Evolutionary conservation across 2,888 invertebrate genomes (phyloP).

Genomic region (Seira musarum): DNA sequence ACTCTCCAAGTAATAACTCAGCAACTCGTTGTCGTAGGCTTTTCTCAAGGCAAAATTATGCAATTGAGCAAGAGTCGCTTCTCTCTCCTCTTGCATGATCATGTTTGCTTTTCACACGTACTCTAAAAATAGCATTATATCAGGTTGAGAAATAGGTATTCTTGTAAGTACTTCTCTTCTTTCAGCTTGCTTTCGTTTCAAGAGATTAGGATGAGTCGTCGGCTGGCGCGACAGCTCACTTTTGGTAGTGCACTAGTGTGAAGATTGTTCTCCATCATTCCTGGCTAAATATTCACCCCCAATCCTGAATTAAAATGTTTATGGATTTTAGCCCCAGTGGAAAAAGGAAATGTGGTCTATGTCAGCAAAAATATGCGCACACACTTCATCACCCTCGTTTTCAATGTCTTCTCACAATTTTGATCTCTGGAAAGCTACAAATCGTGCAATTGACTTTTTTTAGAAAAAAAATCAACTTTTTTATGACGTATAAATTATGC

Average conservation of each 20-base stretch:
- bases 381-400: not conserved
- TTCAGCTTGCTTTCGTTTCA: too few relatives aligned
- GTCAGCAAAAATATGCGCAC: slow-evolving; percentile 9
- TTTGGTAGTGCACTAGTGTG: too few relatives aligned
- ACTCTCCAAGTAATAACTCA: not conserved
- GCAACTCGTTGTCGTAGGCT: slow-evolving; percentile 23
- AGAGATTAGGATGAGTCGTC: too few relatives aligned
- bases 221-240: too few relatives aligned
- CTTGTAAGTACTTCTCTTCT: not conserved
- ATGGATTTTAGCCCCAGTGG: not conserved
- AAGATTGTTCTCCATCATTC: too few relatives aligned
- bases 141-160: slow-evolving; percentile 28
- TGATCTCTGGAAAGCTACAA: slow-evolving; percentile 10
- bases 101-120: slow-evolving; percentile 14
- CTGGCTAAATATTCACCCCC: too few relatives aligned
- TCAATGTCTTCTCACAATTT: slow-evolving; percentile 14
- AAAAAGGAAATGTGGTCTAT: not conserved
- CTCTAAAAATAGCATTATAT: slow-evolving; percentile 50
- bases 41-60: slow-evolving; percentile 43
- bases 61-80: slow-evolving; percentile 26
- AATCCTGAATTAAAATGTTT: slow-evolving; percentile 3
- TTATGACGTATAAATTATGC: not conserved
- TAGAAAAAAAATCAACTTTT: not conserved
- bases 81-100: slow-evolving; percentile 15
- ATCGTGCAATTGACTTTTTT: not conserved